Evolutionary conservation across 2,888 invertebrate genomes (phyloP).

Genomic region (Branchellion lobata): DNA sequence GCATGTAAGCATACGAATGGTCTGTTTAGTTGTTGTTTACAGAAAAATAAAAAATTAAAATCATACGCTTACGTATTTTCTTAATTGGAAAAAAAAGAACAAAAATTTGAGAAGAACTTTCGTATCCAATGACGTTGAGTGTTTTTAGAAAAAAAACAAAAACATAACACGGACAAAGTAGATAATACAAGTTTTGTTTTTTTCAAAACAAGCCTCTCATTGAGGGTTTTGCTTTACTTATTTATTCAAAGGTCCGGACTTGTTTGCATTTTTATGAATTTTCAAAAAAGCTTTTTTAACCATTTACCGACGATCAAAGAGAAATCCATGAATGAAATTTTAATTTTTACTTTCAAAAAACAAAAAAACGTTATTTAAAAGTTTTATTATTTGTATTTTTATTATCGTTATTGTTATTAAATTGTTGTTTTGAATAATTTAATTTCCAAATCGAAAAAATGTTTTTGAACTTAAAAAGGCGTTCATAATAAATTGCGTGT

Average conservation of each 20-base stretch:
- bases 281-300: not conserved
- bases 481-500: not conserved
- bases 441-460: no score
- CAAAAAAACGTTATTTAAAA: constrained; percentile 1
- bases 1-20: constrained; percentile 22
- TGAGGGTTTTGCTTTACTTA: no score
- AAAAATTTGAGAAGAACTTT: no score
- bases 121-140: no score
- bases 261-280: constrained; percentile 9
- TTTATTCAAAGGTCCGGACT: not conserved
- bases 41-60: constrained; percentile 10
- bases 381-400: not conserved
- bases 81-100: not conserved
- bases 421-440: no score
- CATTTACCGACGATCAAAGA: not conserved
- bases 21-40: constrained; percentile 12
- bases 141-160: not conserved
- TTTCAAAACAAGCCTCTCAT: no score
- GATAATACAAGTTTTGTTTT: no score
- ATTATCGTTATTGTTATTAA: no score
- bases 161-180: no score
- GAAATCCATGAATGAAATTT: not conserved
- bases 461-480: not conserved
- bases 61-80: not conserved
- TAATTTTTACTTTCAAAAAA: no score